Evolutionary conservation across 1,140 invertebrate genomes (phyloP), one percentile per base, ranked within the genome.

Genomic region (Cotesia chilonis): DNA sequence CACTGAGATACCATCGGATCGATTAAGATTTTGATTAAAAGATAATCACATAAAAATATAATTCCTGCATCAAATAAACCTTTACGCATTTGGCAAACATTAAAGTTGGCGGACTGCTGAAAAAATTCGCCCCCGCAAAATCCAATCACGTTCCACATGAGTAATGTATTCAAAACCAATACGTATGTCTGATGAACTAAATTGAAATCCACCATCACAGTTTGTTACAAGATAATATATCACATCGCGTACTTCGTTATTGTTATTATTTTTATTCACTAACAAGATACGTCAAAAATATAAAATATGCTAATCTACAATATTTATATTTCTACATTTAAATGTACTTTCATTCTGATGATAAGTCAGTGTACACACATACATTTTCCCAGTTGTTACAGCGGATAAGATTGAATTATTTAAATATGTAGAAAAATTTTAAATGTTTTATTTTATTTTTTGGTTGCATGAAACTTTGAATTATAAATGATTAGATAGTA

Each of bases 81-180:
- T 20, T 6, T 59, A 59, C n/a, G 20, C 57, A 28, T 9, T 20
- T 10, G 57, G 20, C 7, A 20, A 59, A 36, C 17, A 17, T 65
- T 51, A 38, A 73, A 73, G 59, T 74, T 75, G 73, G 71, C 12
- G 54, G 71, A 69, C 60, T 71, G 73, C 71, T 75, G 68, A 74
- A 64, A 64, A 55, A 71, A 59, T 54, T 71, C 75, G 75, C 73
- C 73, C 73, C 71, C 73, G 75, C 73, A 75, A 52, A 75, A 77
- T 73, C 75, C 75, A 77, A 77, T 77, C 75, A 77, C 75, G 73
- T 69, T 75, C 60, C 35, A 69, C 70, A 77, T 75, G 75, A 77
- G 68, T 75, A 73, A 77, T 73, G 75, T 55, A 68, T 74, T 75
- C 71, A 63, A 77, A 75, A 77, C 71, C 73, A 77, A 75, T 75